Evolutionary conservation across 2,113 vertebrate genomes (phyloP), one percentile per base, ranked within the genome.

Genomic region (Cyprinodon variegatus): DNA sequence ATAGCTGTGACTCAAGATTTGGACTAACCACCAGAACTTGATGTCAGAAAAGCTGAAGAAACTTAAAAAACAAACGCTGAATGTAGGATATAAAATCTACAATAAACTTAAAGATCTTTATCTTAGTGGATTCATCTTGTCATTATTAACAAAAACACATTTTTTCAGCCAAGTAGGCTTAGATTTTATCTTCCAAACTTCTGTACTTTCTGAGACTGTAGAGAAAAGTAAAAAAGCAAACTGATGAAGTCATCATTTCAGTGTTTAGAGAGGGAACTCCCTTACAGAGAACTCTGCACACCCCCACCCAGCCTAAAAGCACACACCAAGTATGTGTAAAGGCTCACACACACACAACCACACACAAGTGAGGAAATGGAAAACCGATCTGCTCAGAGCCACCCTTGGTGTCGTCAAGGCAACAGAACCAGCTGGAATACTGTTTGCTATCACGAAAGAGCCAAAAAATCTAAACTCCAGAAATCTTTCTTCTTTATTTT

Each of bases 211-310:
- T 82, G 65, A 91, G 81, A 78, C 83, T 79, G 83, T 67, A 80
- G 78, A 85, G 73, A 77, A 83, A 86, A 88, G 80, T 70, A 77
- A 88, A 89, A 86, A 66, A 40, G 83, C 81, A 88, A 89, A 86
- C 76, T 68, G 70, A 88, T 93, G 90, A 94, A 86, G 89, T 92
- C 93, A 93, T 89, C 83, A 79, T 86, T 88, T 89, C 74, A 87
- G 84, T 79, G 83, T 90, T 91, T 88, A 68, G 81, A 84, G 57
- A 76, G 91, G 93, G 88, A 93, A 94, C 92, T 93, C 92, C 91
- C 92, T 90, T 84, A 85, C 74, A 79, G 84, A 86, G 76, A 78
- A 70, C 78, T 87, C 77, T 85, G 81, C 9, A 15, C 36, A 14
- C 83, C 80, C 83, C 86, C 84, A 78, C 83, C 86, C 88, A 87